phyloP scores from a whole-genome alignment of 2,113 vertebrate genomes.

The Dromas ardeola region DNA sequence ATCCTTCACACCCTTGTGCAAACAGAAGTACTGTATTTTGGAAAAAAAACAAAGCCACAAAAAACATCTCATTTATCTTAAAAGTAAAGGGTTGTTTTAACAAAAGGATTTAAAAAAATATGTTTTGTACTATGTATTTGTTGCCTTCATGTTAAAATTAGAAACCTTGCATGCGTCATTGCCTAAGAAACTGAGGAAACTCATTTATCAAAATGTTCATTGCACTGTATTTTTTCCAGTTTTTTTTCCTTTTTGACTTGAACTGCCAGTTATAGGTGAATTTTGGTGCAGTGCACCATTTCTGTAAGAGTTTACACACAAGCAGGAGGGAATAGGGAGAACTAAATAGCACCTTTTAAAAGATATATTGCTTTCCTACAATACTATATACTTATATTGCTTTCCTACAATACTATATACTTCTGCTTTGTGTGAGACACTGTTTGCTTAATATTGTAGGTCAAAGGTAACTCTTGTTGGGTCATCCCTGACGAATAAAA shows the following conservation, averaged over 20 bases:
- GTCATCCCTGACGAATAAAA: neutral
- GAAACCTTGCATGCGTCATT: constrained; percentile 35
- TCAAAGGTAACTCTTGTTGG: neutral
- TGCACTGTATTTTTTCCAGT: constrained; percentile 37
- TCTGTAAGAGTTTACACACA: constrained; percentile 22
- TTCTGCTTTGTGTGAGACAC: neutral
- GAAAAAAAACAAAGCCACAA: neutral
- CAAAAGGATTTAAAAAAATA: neutral
- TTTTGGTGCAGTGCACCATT: constrained; percentile 46
- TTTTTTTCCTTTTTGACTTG: constrained; percentile 57
- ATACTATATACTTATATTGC: neutral
- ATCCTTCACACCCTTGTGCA: neutral
- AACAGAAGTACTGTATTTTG: neutral
- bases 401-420: constrained; percentile 4
- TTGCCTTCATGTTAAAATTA: constrained; percentile 53
- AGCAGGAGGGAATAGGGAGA: neutral
- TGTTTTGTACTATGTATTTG: neutral
- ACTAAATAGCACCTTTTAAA: constrained; percentile 9
- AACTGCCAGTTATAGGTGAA: constrained; percentile 35
- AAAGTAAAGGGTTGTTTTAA: neutral
- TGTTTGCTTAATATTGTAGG: neutral
- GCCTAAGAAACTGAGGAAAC: constrained; percentile 61
- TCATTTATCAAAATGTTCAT: constrained; percentile 36
- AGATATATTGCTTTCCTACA: neutral
- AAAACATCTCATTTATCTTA: neutral